phyloP scores from a whole-genome alignment of 2,888 invertebrate species.

The Axea sp. region DNA sequence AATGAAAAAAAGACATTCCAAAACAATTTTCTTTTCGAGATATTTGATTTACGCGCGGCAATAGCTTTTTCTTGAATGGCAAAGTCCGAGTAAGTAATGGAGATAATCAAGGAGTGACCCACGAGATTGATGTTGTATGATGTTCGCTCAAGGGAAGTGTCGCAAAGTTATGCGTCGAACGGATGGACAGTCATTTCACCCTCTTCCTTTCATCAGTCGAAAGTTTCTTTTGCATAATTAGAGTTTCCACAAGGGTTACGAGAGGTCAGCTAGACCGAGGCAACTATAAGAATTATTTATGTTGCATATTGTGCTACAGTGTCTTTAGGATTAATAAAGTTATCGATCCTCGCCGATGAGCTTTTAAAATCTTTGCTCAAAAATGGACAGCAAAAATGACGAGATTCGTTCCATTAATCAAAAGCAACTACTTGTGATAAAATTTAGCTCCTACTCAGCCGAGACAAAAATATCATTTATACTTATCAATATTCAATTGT shows the following conservation, averaged over 20 bases:
- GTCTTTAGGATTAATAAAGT: constrained; percentile 32
- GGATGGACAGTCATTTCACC: constrained; percentile 61
- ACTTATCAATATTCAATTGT: no score
- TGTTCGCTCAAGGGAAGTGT: constrained; percentile 59
- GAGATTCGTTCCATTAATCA: no score
- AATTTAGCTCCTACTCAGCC: no score
- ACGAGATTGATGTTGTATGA: constrained; percentile 62
- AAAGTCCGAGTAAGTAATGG: constrained; percentile 53
- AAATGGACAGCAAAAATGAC: no score
- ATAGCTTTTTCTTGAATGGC: constrained; percentile 44
- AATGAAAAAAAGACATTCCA: no score
- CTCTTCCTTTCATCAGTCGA: constrained; percentile 64
- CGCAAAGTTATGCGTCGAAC: constrained; percentile 59
- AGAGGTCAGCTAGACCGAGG: constrained; percentile 57
- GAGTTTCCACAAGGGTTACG: constrained; percentile 64
- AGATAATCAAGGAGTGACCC: constrained; percentile 60
- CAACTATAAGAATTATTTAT: constrained; percentile 61
- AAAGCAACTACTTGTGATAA: no score
- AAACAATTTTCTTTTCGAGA: no score
- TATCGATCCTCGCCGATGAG: constrained; percentile 28
- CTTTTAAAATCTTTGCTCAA: no score
- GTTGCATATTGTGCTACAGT: constrained; percentile 32
- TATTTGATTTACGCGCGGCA: constrained; percentile 15
- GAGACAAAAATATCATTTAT: no score
- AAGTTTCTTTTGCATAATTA: constrained; percentile 70